These are phyloP conservation scores for Myotis planiceps DNA, from an alignment of 2,797 vertebrate genomes.

Conservation along the genomic window DNA sequence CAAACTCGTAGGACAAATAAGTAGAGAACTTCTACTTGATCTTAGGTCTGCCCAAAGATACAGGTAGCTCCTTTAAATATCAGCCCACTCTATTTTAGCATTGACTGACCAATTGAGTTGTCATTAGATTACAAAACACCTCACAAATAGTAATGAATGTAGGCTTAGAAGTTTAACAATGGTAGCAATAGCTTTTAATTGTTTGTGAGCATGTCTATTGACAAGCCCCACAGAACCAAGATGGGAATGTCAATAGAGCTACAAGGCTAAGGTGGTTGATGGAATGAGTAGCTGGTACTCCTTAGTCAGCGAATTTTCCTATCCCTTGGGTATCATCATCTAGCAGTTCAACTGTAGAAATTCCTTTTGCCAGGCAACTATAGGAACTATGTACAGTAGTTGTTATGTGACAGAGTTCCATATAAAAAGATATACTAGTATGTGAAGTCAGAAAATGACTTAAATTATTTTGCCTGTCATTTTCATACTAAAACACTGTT, in stretches of 20 bases:
- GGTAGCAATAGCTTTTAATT: constrained; percentile 14
- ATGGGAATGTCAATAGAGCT: background rate
- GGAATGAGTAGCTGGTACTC: background rate
- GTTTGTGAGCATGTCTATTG: background rate
- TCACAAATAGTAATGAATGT: background rate
- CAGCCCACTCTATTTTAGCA: background rate
- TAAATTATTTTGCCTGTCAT: background rate
- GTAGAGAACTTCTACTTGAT: background rate
- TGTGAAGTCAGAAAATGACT: background rate
- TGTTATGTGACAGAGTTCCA: background rate
- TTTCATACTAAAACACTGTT: background rate
- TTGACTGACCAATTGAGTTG: background rate
- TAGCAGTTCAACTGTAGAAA: background rate
- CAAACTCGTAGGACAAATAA: background rate
- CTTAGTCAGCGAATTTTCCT: background rate
- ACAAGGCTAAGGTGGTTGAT: background rate
- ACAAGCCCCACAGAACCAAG: background rate
- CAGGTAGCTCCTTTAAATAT: background rate
- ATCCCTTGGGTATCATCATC: background rate
- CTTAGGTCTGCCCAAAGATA: background rate
- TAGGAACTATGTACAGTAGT: background rate
- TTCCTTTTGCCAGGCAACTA: background rate
- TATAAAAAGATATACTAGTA: background rate
- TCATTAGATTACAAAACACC: background rate
- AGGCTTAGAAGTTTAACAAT: background rate